Evolutionary conservation across 2,888 invertebrate genomes (phyloP).

Genomic region (Phasia obesa): DNA sequence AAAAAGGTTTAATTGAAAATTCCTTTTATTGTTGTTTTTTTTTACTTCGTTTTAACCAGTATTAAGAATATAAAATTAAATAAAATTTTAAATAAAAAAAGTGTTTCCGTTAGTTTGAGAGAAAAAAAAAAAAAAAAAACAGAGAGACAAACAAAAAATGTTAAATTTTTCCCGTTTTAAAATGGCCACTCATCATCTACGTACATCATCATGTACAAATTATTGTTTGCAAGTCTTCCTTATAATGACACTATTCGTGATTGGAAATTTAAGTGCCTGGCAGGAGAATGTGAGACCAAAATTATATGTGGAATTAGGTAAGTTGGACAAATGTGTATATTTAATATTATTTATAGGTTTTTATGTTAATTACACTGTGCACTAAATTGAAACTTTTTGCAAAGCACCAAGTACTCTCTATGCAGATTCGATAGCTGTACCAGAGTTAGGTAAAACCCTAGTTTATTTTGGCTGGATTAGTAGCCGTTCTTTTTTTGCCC

Average conservation of each 20-base stretch:
- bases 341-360: neutral
- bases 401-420: too few relatives aligned
- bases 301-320: slow-evolving; percentile 96
- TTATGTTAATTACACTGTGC: too few relatives aligned
- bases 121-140: too few relatives aligned
- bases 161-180: slow-evolving; percentile 55
- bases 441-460: too few relatives aligned
- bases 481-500: too few relatives aligned
- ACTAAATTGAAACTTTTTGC: too few relatives aligned
- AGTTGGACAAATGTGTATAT: slow-evolving; percentile 82
- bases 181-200: slow-evolving; percentile 63
- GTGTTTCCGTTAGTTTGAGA: neutral
- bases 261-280: slow-evolving; percentile 87
- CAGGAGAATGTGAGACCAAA: slow-evolving; percentile 96
- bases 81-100: neutral
- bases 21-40: too few relatives aligned
- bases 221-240: slow-evolving; percentile 80
- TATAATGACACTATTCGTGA: slow-evolving; percentile 81
- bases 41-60: too few relatives aligned
- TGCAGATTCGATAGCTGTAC: too few relatives aligned
- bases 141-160: slow-evolving; percentile 57
- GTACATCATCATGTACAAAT: slow-evolving; percentile 70
- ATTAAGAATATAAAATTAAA: neutral
- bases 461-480: too few relatives aligned
- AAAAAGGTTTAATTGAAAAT: too few relatives aligned